These are phyloP conservation scores for Asobara japonica DNA, from an alignment of 1,140 invertebrate species.

Conservation along the genomic window DNA sequence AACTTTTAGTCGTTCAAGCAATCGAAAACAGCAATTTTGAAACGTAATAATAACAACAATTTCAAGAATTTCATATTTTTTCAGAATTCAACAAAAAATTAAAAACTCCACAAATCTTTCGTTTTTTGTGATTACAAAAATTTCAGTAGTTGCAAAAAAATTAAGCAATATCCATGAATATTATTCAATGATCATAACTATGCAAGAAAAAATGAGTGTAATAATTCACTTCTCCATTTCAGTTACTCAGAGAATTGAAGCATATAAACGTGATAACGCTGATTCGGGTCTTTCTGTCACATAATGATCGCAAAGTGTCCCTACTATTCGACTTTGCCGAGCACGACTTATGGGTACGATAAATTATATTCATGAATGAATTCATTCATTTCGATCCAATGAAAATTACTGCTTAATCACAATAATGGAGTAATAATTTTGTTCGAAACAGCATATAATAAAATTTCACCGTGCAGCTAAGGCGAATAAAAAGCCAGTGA, in stretches of 20 bases:
- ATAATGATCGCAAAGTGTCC: slow-evolving; percentile 97
- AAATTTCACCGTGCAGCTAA: slow-evolving; percentile 99
- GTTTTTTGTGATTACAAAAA: neutral
- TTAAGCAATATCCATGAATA: too few relatives aligned
- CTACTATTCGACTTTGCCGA: slow-evolving; percentile 99
- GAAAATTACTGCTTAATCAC: neutral
- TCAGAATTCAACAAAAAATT: too few relatives aligned
- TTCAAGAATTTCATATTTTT: too few relatives aligned
- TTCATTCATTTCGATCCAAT: neutral
- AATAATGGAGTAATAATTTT: slow-evolving; percentile 17
- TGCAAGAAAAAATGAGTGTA: neutral
- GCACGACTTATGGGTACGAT: slow-evolving; percentile 98
- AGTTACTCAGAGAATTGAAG: slow-evolving; percentile 96
- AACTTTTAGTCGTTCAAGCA: too few relatives aligned
- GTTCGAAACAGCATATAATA: slow-evolving; percentile 87
- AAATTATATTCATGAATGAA: slow-evolving; percentile 33
- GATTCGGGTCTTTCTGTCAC: slow-evolving; percentile 96
- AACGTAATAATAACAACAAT: too few relatives aligned
- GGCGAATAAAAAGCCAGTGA: slow-evolving; percentile 96
- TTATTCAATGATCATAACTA: neutral
- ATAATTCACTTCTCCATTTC: slow-evolving; percentile 56
- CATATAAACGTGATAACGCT: slow-evolving; percentile 98
- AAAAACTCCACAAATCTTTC: too few relatives aligned
- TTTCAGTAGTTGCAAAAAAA: too few relatives aligned
- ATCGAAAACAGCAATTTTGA: too few relatives aligned